Evolutionary conservation across 2,888 invertebrate genomes (phyloP).

Genomic region (Pachydiplax longipennis): DNA sequence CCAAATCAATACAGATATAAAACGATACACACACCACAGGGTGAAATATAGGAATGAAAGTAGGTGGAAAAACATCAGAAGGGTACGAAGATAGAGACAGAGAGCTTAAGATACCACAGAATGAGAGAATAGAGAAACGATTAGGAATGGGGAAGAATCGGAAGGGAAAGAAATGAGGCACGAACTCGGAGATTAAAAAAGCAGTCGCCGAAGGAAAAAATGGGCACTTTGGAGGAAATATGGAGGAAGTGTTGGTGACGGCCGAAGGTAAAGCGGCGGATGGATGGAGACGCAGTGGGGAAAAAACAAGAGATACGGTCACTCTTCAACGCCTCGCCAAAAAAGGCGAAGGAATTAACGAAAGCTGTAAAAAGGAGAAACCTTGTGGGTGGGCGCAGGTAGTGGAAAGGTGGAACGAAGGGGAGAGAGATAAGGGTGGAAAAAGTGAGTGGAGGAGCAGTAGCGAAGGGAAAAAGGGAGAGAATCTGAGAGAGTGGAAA

Average conservation of each 20-base stretch:
- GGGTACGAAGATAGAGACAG: background rate
- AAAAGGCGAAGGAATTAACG: constrained; percentile 43
- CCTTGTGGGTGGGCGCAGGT: constrained; percentile 20
- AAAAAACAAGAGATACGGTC: constrained; percentile 28
- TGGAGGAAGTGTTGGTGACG: background rate
- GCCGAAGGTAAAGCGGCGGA: background rate
- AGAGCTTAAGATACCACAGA: background rate
- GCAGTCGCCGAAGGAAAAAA: background rate
- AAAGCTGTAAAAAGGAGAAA: constrained; percentile 40
- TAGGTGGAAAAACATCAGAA: background rate
- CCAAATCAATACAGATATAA: too few relatives aligned
- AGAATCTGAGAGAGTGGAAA: background rate
- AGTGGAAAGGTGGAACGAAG: background rate
- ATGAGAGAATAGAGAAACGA: background rate
- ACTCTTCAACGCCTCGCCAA: constrained; percentile 41
- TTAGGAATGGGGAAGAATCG: background rate
- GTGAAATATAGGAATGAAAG: too few relatives aligned
- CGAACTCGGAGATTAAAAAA: background rate
- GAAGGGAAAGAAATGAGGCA: too few relatives aligned
- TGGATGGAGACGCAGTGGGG: background rate
- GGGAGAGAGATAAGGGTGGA: background rate
- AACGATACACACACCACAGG: too few relatives aligned
- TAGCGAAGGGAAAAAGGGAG: background rate
- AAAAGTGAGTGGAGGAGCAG: background rate
- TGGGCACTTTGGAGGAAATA: background rate